A percentile compares a stretch with the other conserved stretches of the same genome.
Conservation (phyloP, 2,888 invertebrate species). For the Patella ulyssiponensis region DNA sequence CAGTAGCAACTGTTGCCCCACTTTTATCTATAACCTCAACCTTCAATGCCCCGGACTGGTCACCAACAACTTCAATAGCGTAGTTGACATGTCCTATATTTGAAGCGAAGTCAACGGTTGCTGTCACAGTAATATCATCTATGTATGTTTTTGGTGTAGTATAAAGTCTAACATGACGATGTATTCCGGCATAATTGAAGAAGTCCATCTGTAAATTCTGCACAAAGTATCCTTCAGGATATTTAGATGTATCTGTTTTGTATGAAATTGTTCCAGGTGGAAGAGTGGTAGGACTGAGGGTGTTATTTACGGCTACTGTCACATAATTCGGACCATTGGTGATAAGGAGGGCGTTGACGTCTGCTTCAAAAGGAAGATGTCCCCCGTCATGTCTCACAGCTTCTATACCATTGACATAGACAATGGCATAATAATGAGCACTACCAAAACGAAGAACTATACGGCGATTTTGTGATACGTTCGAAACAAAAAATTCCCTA, state of each 20-base stretch:
- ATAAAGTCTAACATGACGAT: conserved; percentile 90
- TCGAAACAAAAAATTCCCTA: conserved; percentile 84
- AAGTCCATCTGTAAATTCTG: conserved; percentile 94
- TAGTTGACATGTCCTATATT: conserved; percentile 51
- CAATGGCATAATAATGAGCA: conserved; percentile 91
- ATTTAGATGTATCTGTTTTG: conserved; percentile 70
- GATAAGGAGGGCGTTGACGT: conserved; percentile 81
- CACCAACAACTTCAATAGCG: conserved; percentile 36
- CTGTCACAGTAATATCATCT: conserved; percentile 87
- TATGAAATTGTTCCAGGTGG: conserved; percentile 84
- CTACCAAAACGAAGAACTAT: conserved; percentile 93
- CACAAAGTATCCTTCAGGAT: conserved; percentile 78
- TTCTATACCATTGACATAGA: conserved; percentile 90
- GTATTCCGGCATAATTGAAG: conserved; percentile 98
- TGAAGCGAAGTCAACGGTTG: conserved; percentile 69
- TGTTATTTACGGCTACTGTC: conserved; percentile 95
- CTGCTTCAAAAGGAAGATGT: conserved; percentile 93
- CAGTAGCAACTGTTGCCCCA: conserved; percentile 51
- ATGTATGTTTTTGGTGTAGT: conserved; percentile 88
- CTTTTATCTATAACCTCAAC: conserved; percentile 55
- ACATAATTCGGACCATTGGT: conserved; percentile 77
- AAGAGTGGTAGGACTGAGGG: conserved; percentile 86
- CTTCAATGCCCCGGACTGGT: conserved; percentile 14
- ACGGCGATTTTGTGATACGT: conserved; percentile 78
- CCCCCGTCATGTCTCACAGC: conserved; percentile 92